Conservation (phyloP, 2,888 invertebrate species). For the Nomada ferruginata region DNA sequence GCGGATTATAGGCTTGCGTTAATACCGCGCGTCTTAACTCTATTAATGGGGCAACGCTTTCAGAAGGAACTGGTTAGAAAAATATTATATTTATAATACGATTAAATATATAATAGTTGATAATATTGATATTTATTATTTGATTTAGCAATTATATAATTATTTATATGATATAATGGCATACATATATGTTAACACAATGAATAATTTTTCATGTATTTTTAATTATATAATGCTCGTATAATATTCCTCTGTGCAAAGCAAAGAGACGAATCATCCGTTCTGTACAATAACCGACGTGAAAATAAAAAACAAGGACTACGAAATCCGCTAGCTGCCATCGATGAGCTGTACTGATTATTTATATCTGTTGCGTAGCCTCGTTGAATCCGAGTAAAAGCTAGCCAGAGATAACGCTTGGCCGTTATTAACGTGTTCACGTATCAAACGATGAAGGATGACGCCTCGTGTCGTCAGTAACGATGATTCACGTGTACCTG, state of each 20-base stretch:
- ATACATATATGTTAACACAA: background rate
- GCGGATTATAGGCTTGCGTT: no score
- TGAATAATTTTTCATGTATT: background rate
- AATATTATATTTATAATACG: no score
- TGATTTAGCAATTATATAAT: background rate
- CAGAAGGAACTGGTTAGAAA: background rate
- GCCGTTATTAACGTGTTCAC: constrained; percentile 70
- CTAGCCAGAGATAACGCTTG: constrained; percentile 50
- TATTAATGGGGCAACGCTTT: no score
- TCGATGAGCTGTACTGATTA: constrained; percentile 52
- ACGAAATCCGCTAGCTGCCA: constrained; percentile 19
- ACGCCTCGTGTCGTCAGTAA: constrained; percentile 35
- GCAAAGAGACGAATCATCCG: background rate
- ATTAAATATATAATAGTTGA: no score
- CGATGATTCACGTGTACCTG: constrained; percentile 70
- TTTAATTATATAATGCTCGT: no score
- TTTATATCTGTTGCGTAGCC: constrained; percentile 67
- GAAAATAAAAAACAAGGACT: constrained; percentile 38
- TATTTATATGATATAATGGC: background rate
- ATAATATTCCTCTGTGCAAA: no score
- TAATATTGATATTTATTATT: background rate
- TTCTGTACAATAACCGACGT: background rate
- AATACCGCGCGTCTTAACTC: no score
- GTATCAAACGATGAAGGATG: constrained; percentile 58
- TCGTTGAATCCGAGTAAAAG: constrained; percentile 58